These are phyloP conservation scores for Alviniconcha strummeri DNA, from an alignment of 2,888 invertebrate genomes.

Conservation along the genomic window DNA sequence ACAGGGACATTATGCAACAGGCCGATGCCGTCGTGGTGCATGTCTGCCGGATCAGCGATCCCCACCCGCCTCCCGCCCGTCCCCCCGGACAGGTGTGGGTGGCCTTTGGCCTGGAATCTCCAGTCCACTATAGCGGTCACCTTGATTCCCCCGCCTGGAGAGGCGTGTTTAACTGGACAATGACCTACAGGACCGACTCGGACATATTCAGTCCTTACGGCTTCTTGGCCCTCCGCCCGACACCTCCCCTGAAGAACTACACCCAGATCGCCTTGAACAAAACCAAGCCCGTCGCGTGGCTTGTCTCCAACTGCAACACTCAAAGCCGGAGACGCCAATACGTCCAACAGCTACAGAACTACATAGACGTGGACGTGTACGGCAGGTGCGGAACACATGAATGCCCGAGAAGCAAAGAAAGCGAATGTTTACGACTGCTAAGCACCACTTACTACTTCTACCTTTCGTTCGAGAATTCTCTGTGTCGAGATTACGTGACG, in stretches of 20 bases:
- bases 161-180: slow-evolving; percentile 37
- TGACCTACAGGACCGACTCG: slow-evolving; percentile 38
- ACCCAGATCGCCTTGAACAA: slow-evolving; percentile 30
- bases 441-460: slow-evolving; percentile 47
- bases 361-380: slow-evolving; percentile 48
- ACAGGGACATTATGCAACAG: not conserved
- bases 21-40: slow-evolving; percentile 33
- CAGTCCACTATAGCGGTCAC: not conserved
- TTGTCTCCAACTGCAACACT: slow-evolving; percentile 52
- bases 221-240: not conserved
- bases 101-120: slow-evolving; percentile 36
- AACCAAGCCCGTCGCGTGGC: slow-evolving; percentile 48
- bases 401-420: slow-evolving; percentile 1
- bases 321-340: slow-evolving; percentile 44
- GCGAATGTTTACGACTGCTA: not conserved
- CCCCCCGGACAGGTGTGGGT: slow-evolving; percentile 40
- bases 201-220: slow-evolving; percentile 35
- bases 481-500: slow-evolving; percentile 54
- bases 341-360: slow-evolving; percentile 42
- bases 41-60: not conserved
- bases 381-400: slow-evolving; percentile 47
- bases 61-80: not conserved
- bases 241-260: not conserved
- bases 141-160: slow-evolving; percentile 5
- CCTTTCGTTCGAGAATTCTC: slow-evolving; percentile 52